A percentile compares a stretch with the other conserved stretches of the same genome.
Conservation (phyloP, 2,888 invertebrate species). For the Pammene fasciana region DNA sequence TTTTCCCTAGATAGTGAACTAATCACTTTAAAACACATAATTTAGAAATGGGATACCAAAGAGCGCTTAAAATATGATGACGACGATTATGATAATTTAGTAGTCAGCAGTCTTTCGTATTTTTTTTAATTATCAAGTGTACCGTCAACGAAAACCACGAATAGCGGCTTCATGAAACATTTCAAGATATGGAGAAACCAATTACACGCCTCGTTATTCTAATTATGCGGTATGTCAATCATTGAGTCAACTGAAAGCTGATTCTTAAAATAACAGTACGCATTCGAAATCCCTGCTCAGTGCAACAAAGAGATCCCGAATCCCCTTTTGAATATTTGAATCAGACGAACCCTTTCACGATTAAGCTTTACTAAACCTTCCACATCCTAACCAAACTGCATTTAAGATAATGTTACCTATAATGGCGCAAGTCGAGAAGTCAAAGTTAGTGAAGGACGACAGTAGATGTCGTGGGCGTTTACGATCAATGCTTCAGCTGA, state of each 20-base stretch:
- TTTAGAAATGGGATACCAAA: no score
- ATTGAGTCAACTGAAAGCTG: not conserved
- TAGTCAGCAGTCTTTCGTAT: no score
- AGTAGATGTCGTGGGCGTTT: constrained; percentile 30
- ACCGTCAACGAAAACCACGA: not conserved
- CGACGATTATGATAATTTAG: no score
- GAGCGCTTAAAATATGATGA: no score
- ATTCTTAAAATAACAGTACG: constrained; percentile 15
- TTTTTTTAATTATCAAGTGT: no score
- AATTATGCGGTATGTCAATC: constrained; percentile 2
- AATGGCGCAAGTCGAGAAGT: not conserved
- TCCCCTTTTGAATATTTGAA: constrained; percentile 24
- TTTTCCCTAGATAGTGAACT: not conserved
- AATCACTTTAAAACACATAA: not conserved
- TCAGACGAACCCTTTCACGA: constrained; percentile 11
- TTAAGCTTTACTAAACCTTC: constrained; percentile 13
- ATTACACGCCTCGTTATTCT: not conserved
- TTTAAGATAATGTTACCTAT: constrained; percentile 9
- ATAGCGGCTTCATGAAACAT: not conserved
- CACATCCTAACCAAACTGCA: constrained; percentile 16
- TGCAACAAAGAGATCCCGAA: constrained; percentile 8
- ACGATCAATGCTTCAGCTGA: constrained; percentile 25
- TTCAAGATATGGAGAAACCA: not conserved
- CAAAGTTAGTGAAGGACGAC: not conserved
- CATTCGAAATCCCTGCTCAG: constrained; percentile 5